A percentile compares a stretch with the other conserved stretches of the same genome.
These are phyloP conservation scores for Serilophus lunatus DNA, from an alignment of 2,113 vertebrate species.

Conservation along the genomic window DNA sequence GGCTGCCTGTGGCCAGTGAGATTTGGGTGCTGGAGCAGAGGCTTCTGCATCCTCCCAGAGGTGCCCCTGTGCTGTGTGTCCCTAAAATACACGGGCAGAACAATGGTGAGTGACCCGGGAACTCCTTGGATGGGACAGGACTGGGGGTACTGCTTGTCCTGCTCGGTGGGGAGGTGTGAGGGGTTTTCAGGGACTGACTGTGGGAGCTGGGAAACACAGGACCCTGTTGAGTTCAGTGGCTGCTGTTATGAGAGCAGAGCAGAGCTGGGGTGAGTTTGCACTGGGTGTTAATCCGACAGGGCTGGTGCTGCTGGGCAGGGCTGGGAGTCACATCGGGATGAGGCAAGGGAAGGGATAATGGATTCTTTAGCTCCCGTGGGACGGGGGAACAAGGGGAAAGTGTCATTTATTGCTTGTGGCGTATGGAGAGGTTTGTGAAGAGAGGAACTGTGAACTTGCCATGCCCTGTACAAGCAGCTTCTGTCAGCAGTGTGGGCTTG, in stretches of 20 bases:
- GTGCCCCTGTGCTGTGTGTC: rapidly evolving
- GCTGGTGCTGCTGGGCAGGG: background rate
- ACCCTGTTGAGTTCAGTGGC: background rate
- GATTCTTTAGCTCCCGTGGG: background rate
- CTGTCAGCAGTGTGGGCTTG: rapidly evolving
- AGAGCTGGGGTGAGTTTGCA: background rate
- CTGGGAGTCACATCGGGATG: background rate
- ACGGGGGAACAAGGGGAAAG: background rate
- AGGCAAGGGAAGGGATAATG: background rate
- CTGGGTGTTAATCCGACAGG: rapidly evolving
- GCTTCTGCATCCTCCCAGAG: background rate
- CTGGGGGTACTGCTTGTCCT: background rate
- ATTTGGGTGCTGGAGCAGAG: background rate
- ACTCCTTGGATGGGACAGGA: background rate
- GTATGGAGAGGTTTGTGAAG: background rate
- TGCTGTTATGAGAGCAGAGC: background rate
- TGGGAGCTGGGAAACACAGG: background rate
- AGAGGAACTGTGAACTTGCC: background rate
- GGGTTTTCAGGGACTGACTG: background rate
- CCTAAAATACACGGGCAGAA: background rate
- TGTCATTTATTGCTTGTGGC: background rate
- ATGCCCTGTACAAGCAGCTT: background rate
- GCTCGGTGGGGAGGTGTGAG: rapidly evolving
- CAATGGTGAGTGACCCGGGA: rapidly evolving
- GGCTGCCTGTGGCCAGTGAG: background rate